phyloP scores from a whole-genome alignment of 2,888 invertebrate genomes.

The Flabesymbios commensalis region DNA sequence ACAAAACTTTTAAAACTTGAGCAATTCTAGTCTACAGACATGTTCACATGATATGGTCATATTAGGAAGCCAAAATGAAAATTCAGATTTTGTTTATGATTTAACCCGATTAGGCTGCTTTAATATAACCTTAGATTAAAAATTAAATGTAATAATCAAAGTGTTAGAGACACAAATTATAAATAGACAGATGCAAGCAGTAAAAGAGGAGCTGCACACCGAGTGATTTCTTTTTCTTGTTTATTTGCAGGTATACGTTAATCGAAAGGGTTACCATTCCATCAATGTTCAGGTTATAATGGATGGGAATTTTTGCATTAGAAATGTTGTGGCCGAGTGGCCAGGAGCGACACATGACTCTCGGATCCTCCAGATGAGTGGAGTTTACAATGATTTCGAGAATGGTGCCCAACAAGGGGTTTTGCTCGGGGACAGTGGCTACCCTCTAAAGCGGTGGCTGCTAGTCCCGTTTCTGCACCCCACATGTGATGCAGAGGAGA shows the following conservation, averaged over 20 bases:
- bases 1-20: too few species aligned
- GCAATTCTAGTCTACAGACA: too few species aligned
- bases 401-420: slow-evolving; percentile 13
- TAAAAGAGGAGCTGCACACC: too few species aligned
- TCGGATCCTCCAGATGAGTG: slow-evolving; percentile 26
- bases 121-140: too few species aligned
- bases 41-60: too few species aligned
- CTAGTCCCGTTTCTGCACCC: slow-evolving; percentile 19
- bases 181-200: too few species aligned
- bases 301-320: slow-evolving; percentile 21
- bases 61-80: too few species aligned
- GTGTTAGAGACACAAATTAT: too few species aligned
- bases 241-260: slow-evolving; percentile 29
- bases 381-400: neutral
- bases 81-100: too few species aligned
- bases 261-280: slow-evolving; percentile 36
- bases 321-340: slow-evolving; percentile 33
- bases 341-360: slow-evolving; percentile 37
- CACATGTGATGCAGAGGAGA: slow-evolving; percentile 7
- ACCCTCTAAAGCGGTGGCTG: slow-evolving; percentile 19
- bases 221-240: neutral
- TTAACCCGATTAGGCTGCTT: too few species aligned
- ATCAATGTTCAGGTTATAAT: slow-evolving; percentile 38
- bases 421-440: slow-evolving; percentile 22
- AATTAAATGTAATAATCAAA: too few species aligned